These are phyloP conservation scores for Melanocharis versteri DNA, from an alignment of 2,113 vertebrate species.

Conservation along the genomic window DNA sequence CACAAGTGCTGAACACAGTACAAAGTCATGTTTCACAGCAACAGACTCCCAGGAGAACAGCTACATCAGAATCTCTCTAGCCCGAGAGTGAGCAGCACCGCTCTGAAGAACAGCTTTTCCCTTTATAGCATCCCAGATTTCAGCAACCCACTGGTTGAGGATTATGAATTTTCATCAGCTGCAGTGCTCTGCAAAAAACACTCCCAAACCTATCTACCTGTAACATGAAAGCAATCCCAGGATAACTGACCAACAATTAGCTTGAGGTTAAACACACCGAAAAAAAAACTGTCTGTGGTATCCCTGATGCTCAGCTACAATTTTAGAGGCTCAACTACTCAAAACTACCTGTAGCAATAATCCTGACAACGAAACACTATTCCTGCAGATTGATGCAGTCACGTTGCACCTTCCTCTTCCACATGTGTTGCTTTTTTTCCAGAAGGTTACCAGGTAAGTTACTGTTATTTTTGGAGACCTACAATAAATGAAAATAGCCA, in stretches of 20 bases:
- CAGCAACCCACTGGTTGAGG: not conserved
- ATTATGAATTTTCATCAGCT: not conserved
- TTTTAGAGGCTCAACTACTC: not conserved
- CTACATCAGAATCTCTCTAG: not conserved
- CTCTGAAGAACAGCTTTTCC: not conserved
- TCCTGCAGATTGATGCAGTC: not conserved
- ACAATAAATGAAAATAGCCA: not conserved
- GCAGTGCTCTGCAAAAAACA: not conserved
- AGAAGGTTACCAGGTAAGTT: not conserved
- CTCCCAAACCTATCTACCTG: not conserved
- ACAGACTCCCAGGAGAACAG: not conserved
- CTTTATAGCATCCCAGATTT: not conserved
- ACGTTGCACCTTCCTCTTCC: not conserved
- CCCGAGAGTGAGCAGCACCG: not conserved
- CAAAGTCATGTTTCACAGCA: not conserved
- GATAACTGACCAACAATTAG: not conserved
- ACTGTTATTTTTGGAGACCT: not conserved
- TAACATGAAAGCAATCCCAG: not conserved
- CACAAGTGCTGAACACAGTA: fast-evolving
- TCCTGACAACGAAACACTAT: not conserved
- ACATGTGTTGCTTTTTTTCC: not conserved
- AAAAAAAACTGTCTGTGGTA: not conserved
- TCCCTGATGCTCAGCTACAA: not conserved
- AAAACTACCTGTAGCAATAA: not conserved
- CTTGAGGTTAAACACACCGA: not conserved